Percentiles rank a stretch among this genome's conserved stretches.
These are phyloP conservation scores for Heliconius melpomene DNA, from an alignment of 1,140 invertebrate genomes.

Conservation along the genomic window DNA sequence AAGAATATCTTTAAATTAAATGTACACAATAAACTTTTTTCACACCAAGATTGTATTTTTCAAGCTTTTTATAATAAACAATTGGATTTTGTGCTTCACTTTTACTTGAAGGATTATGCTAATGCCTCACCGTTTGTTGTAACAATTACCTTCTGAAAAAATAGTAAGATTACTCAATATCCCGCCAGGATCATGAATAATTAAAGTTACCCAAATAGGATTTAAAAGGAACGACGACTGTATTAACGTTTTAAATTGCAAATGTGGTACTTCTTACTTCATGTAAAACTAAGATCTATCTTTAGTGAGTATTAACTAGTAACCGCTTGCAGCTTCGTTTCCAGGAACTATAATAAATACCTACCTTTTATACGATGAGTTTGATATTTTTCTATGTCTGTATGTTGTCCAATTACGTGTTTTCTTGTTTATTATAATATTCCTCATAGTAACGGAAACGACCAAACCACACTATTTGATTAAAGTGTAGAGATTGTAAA, in stretches of 20 bases:
- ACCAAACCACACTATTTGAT: no score
- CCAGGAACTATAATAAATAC: no score
- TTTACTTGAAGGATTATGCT: background rate
- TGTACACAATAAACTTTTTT: background rate
- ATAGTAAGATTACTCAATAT: background rate
- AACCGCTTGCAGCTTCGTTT: no score
- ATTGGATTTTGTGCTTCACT: background rate
- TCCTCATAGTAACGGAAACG: no score
- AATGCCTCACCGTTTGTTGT: background rate
- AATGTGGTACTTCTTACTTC: conserved; percentile 5
- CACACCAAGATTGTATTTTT: background rate
- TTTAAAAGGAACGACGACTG: background rate
- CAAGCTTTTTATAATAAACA: background rate
- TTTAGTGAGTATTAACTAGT: background rate
- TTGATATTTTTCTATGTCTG: no score
- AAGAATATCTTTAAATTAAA: no score
- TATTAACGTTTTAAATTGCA: background rate
- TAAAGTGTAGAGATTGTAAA: no score
- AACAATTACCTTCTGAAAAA: background rate
- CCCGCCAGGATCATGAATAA: background rate
- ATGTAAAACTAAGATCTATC: background rate
- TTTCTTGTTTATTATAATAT: no score
- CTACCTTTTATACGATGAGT: no score
- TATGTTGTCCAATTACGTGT: no score
- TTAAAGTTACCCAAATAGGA: conserved; percentile 5